Conservation (phyloP, 2,797 vertebrate genomes). For the Semotilus atromaculatus region DNA sequence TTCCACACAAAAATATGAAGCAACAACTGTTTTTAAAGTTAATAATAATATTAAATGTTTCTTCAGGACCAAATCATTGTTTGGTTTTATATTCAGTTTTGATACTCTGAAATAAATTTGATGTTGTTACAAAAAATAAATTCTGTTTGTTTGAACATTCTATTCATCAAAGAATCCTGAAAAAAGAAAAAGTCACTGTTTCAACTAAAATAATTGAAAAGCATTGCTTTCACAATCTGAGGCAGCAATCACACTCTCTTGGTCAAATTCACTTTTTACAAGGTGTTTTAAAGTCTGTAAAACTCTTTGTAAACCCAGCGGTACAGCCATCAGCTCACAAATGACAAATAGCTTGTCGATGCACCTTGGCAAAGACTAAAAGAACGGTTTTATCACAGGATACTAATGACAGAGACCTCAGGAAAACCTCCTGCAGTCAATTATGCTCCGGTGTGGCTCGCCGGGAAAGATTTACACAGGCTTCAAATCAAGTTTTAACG, state of each 20-base stretch:
- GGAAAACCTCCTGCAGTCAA: neutral
- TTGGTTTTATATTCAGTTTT: neutral
- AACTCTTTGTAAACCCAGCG: neutral
- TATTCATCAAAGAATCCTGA: neutral
- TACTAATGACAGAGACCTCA: constrained; percentile 9
- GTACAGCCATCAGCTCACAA: neutral
- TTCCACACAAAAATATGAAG: neutral
- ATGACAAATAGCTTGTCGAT: neutral
- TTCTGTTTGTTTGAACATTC: neutral
- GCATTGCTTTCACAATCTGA: neutral
- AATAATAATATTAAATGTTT: neutral
- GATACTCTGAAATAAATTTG: too few relatives aligned
- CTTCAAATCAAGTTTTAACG: neutral
- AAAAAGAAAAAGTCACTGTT: neutral
- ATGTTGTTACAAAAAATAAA: neutral
- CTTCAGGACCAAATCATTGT: neutral
- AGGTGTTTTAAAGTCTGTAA: constrained; percentile 18
- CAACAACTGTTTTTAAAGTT: neutral
- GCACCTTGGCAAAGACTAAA: neutral
- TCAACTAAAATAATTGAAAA: neutral
- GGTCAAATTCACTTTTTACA: neutral
- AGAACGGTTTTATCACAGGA: neutral
- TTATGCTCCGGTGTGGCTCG: neutral
- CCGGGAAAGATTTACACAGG: neutral
- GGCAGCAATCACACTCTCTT: neutral